Base-by-base conservation (phyloP, 2,888 invertebrate genomes). In the Ceriagrion tenellum region DNA sequence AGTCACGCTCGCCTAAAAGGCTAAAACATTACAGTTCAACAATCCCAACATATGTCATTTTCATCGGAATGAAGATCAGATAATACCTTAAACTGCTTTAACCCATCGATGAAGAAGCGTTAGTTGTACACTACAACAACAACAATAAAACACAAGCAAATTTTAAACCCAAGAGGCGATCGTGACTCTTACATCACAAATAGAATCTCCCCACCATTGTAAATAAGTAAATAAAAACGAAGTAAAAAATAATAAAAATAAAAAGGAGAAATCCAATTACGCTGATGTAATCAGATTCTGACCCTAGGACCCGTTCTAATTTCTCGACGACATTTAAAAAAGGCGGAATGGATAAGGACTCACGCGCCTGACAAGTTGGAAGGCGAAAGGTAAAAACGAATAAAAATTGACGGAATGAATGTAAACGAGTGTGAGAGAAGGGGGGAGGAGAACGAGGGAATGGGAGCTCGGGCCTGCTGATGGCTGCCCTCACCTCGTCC, bases 381-480 rank as follows among this genome's bases (percentile, higher is more conserved):
- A n/a, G 26, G 69, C 8, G 26, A 69, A n/a, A 26, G 69, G 69
- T 69, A 12, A n/a, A 81, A 16, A 18, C 26, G 16, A 35, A 81
- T 69, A 69, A 69, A n/a, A 69, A n/a, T n/a, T n/a, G 30, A 81
- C 12, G 30, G 69, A 30, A 35, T 35, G 18, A n/a, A 30, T 30
- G 35, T 35, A 16, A 35, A 26, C 13, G 30, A 35, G 35, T 35
- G 35, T n/a, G n/a, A n/a, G n/a, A n/a, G n/a, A n/a, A n/a, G n/a
- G n/a, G n/a, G n/a, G n/a, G n/a, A n/a, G 12, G 81, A 35, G 35
- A 10, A 16, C 1, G 59, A 47, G 69, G n/a, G 74, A 47, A 47
- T 40, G 93, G 63, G 69, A 91, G 63, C 91, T 63, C 55, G 55
- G 63, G 63, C n/a, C 63, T 35, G 91, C 81, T 81, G 81, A 81